Percentiles rank a stretch among this genome's conserved stretches.
phyloP scores from a whole-genome alignment of 1,140 invertebrate genomes.

The Stratiolaelaps scimitus region DNA sequence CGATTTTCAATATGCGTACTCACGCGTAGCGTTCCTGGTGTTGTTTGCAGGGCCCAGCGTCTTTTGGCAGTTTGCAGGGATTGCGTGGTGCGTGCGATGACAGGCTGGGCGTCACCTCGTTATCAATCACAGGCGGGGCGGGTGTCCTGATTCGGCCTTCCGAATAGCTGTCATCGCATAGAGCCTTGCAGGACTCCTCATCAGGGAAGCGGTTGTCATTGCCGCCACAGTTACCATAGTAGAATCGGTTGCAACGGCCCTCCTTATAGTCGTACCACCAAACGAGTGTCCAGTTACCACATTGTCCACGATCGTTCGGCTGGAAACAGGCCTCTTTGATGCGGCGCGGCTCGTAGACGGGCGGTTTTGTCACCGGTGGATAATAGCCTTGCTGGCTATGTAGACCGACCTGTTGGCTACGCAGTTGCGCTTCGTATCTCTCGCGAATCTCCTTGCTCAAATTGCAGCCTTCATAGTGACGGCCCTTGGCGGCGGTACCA shows the following conservation, averaged over 20 bases:
- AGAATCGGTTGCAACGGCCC: conserved; percentile 54
- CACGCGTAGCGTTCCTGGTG: background rate
- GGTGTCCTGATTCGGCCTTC: background rate
- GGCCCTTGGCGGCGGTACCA: conserved; percentile 48
- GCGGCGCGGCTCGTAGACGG: background rate
- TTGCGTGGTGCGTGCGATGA: background rate
- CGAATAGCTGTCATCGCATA: conserved; percentile 47
- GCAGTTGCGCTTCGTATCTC: conserved; percentile 18
- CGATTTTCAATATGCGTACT: background rate
- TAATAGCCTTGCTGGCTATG: conserved; percentile 37
- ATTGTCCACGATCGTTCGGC: conserved; percentile 59
- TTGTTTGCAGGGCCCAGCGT: conserved; percentile 65
- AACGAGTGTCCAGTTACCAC: conserved; percentile 66
- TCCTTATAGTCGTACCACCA: conserved; percentile 55
- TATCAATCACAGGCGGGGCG: background rate
- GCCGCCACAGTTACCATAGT: conserved; percentile 52
- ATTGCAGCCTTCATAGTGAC: conserved; percentile 42
- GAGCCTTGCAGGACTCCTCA: conserved; percentile 58
- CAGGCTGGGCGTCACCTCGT: background rate
- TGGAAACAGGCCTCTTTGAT: conserved; percentile 53
- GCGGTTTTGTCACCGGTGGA: background rate
- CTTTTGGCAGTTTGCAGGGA: conserved; percentile 64
- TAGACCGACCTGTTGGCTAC: conserved; percentile 31
- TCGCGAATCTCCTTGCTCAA: background rate
- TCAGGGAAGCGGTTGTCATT: conserved; percentile 74